phyloP scores from a whole-genome alignment of 2,113 vertebrate genomes.

The Toxostoma redivivum region DNA sequence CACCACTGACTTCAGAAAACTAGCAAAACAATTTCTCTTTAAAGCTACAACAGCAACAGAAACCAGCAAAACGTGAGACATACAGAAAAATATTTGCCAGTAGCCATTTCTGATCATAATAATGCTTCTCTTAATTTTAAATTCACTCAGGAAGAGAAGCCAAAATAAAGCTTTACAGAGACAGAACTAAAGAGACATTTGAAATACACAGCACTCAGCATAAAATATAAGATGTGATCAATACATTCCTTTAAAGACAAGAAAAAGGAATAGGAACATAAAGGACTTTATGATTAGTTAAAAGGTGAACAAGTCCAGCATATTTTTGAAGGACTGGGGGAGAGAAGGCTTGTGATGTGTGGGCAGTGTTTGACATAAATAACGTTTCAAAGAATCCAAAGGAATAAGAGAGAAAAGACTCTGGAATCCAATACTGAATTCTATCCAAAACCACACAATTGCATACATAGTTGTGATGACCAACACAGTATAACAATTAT shows the following conservation, averaged over 20 bases:
- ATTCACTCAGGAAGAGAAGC: background rate
- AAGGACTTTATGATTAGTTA: background rate
- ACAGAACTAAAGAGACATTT: background rate
- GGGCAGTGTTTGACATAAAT: conserved; percentile 10
- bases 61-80: background rate
- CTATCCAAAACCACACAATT: background rate
- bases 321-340: background rate
- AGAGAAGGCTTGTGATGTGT: conserved; percentile 12
- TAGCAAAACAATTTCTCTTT: background rate
- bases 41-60: background rate
- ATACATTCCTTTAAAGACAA: background rate
- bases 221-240: conserved; percentile 1
- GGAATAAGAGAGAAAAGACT: background rate
- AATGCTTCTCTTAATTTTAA: background rate
- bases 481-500: background rate
- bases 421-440: background rate
- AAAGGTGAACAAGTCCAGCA: background rate
- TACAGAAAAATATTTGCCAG: background rate
- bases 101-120: background rate
- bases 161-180: background rate
- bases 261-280: background rate
- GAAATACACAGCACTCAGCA: background rate
- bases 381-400: conserved; percentile 12
- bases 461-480: background rate
- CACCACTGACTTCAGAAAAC: background rate